A percentile compares a stretch with the other conserved stretches of the same genome.
Evolutionary conservation across 1,140 invertebrate genomes (phyloP).

Genomic region (Drosophila saltans): DNA sequence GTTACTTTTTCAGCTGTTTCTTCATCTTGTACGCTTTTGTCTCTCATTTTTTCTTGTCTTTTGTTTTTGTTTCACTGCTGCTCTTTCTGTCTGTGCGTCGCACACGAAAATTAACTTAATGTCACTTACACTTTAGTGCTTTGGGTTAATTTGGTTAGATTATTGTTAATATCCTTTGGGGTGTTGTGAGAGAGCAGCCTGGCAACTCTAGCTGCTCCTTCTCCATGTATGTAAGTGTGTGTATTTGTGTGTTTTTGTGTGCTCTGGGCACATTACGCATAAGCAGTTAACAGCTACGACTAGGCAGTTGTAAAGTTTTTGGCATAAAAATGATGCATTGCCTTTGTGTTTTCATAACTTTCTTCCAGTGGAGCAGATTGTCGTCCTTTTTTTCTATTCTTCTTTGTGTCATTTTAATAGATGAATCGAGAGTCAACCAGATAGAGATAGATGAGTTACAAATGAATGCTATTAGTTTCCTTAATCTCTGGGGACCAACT

Average conservation of each 20-base stretch:
- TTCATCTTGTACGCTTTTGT: constrained; percentile 34
- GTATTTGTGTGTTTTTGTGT: background rate
- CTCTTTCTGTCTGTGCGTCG: constrained; percentile 28
- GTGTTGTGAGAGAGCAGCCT: constrained; percentile 48
- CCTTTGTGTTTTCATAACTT: constrained; percentile 21
- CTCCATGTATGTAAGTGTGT: background rate
- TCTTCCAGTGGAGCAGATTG: background rate
- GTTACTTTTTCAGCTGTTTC: constrained; percentile 35
- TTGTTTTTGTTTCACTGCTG: constrained; percentile 30
- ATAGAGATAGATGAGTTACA: background rate
- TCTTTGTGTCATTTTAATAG: background rate
- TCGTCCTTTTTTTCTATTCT: background rate
- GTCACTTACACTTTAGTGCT: constrained; percentile 82
- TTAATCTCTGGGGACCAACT: background rate
- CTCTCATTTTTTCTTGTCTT: constrained; percentile 10
- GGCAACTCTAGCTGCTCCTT: constrained; percentile 15
- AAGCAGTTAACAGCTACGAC: constrained; percentile 17
- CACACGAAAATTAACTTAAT: constrained; percentile 82
- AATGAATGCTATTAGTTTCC: background rate
- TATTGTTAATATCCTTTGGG: constrained; percentile 82
- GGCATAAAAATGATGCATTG: constrained; percentile 75
- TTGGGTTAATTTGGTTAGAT: constrained; percentile 82
- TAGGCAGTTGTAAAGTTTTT: constrained; percentile 72
- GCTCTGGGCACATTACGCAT: constrained; percentile 59
- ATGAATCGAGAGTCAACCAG: constrained; percentile 1